phyloP scores from a whole-genome alignment of 2,888 invertebrate genomes.

The Andrena hattorfiana region DNA sequence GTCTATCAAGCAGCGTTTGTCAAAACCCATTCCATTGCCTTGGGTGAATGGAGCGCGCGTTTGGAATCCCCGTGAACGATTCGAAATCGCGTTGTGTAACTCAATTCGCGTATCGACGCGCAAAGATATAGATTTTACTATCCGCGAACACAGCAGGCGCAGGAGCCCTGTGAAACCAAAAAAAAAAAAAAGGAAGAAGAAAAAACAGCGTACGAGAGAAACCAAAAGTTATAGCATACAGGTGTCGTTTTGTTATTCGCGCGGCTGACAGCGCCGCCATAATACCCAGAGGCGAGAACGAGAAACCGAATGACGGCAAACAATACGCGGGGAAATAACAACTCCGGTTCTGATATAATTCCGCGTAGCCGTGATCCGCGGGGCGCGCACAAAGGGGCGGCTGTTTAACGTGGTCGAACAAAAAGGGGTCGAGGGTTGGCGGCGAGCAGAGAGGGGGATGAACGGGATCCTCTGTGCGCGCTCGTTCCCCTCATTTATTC shows the following conservation, averaged over 20 bases:
- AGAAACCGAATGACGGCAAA: constrained; percentile 22
- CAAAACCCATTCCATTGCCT: too few relatives aligned
- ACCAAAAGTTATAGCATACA: constrained; percentile 5
- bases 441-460: background rate
- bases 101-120: background rate
- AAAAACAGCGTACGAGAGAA: background rate
- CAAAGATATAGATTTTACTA: constrained; percentile 8
- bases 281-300: background rate
- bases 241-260: constrained; percentile 27
- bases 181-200: background rate
- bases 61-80: background rate
- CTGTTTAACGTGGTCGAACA: constrained; percentile 23
- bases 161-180: background rate
- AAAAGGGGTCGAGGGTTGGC: background rate
- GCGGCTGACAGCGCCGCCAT: background rate
- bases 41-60: too few relatives aligned
- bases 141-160: background rate
- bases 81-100: background rate
- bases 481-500: constrained; percentile 14
- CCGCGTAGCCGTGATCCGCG: background rate
- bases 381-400: background rate
- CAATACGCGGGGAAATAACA: constrained; percentile 33
- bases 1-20: too few relatives aligned
- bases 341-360: constrained; percentile 22
- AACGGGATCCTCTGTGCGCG: background rate